Base-by-base conservation (phyloP, 2,797 vertebrate genomes). In the Sebastes variabilis region DNA sequence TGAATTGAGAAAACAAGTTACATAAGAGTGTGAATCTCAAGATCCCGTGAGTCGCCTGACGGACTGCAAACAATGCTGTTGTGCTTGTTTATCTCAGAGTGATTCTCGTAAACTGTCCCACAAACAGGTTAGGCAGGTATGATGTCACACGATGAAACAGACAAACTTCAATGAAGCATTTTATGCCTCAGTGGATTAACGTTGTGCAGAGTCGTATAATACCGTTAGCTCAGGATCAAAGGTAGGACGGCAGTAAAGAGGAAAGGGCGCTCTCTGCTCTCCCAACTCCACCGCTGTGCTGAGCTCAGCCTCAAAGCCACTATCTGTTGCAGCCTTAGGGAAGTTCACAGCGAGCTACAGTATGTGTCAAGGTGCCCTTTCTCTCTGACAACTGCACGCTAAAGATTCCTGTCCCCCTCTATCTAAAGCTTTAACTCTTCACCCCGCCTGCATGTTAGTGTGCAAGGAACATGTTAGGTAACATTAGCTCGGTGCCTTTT, bases 311-410 rank as follows among this genome's bases (percentile, higher is more conserved):
- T 88, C 78, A 65, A 70, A 82, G 82, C 65, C 83, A 29, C 77
- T 89, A 79, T 93, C 90, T 89, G 78, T 88, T 72, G 65, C 73
- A 80, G 76, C 91, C 89, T 85, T 84, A 75, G 83, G 80, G 68
- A 81, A 83, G 91, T 91, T 93, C 92, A 88, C 92, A 83, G 77
- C 25, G 70, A 88, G 84, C 87, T 84, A 75, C 83, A 91, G 85
- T 86, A 89, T 92, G 88, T 92, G 89, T 93, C 92, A 93, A 91
- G 91, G 92, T 93, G 90, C 90, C 92, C 93, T 88, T 82, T 90
- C 64, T 72, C 83, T 88, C 84, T 92, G 92, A 92, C 92, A 94
- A 87, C 90, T 86, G 82, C 75, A 61, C 32, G 80, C 83, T 88
- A 89, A 46, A 92, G 84, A 93, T 93, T 94, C 85, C 88, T 71